Evolutionary conservation across 2,113 vertebrate genomes (phyloP).

Genomic region (Epinephelus moara): DNA sequence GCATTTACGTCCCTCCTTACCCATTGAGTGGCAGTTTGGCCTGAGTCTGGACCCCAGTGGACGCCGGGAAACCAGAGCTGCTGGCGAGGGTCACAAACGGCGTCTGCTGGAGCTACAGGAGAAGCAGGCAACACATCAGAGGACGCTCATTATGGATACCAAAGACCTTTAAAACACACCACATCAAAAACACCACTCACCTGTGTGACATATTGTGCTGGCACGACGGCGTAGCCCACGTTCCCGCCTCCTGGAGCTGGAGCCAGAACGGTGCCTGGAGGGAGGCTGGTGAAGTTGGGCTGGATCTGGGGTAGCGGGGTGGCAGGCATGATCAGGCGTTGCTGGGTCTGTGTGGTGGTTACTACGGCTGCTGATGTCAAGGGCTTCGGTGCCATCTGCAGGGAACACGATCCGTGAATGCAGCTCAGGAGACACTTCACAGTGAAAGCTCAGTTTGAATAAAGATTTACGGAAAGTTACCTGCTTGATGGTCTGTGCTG

Average conservation of each 20-base stretch:
- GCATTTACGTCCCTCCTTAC: conserved; percentile 81
- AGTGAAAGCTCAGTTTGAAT: not conserved
- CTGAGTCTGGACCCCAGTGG: conserved; percentile 91
- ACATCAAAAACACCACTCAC: conserved; percentile 70
- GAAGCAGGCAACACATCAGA: conserved; percentile 18
- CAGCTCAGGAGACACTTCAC: not conserved
- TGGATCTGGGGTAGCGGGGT: conserved; percentile 96
- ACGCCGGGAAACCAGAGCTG: conserved; percentile 89
- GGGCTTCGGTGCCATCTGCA: conserved; percentile 93
- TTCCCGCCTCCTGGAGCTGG: conserved; percentile 93
- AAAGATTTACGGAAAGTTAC: conserved; percentile 73
- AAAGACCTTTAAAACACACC: too few relatives aligned
- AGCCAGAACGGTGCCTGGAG: conserved; percentile 93
- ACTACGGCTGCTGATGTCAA: conserved; percentile 89
- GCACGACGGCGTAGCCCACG: conserved; percentile 94
- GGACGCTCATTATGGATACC: not conserved
- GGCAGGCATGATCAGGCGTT: conserved; percentile 98
- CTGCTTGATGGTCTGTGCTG: conserved; percentile 94
- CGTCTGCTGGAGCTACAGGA: conserved; percentile 90
- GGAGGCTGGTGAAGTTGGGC: conserved; percentile 96
- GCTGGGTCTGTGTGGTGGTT: conserved; percentile 92
- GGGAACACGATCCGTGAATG: not conserved
- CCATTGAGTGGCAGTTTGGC: conserved; percentile 94
- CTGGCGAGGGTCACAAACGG: conserved; percentile 94
- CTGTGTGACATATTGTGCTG: conserved; percentile 97